Evolutionary conservation across 1,140 invertebrate species (phyloP), one percentile per base, ranked within the genome.

Genomic region (Brachionus calyciflorus): DNA sequence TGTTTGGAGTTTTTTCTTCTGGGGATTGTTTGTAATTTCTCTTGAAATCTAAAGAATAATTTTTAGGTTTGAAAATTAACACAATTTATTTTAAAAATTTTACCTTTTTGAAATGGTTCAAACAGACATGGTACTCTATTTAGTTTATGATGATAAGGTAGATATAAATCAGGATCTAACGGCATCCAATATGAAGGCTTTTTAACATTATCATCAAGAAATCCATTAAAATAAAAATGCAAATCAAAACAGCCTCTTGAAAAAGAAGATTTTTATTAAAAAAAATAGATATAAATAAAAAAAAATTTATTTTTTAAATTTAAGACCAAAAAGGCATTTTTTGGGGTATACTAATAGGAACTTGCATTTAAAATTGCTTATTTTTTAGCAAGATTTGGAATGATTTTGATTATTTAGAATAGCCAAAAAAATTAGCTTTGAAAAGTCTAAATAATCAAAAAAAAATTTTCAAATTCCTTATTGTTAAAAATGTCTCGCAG

Each of bases 161-260:
- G 14, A 37, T 19, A 55, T 3, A 73, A 14, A 2, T 17, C 19
- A 3, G 28, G 17, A 26, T 73, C 69, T 5, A 73, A 19, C 12
- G 69, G 46, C 46, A 55, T 73, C 60, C 60, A 65, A 24, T 65
- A 65, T 6, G 69, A 73, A 3, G 17, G 46, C 17, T 73, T 73
- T 73, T 73, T 49, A n/a, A 73, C 14, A 6, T 49, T 30, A n/a
- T 55, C 21, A 10, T 10, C 46, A 17, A 19, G 17, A 28, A 41
- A 65, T 10, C 37, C 33, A 41, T 41, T 41, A 19, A 19, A 33
- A 21, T 40, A 73, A 48, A 51, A 55, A 49, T 49, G 69, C 7
- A 49, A 28, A 55, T 51, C 51, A 30, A 51, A 37, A 21, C 46
- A 28, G 12, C 46, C 51, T 6, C 26, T 28, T 48, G 0, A 33